Base-by-base conservation (phyloP, 2,113 vertebrate genomes). In the western clawed frog (Xenopus tropicalis) region DNA sequence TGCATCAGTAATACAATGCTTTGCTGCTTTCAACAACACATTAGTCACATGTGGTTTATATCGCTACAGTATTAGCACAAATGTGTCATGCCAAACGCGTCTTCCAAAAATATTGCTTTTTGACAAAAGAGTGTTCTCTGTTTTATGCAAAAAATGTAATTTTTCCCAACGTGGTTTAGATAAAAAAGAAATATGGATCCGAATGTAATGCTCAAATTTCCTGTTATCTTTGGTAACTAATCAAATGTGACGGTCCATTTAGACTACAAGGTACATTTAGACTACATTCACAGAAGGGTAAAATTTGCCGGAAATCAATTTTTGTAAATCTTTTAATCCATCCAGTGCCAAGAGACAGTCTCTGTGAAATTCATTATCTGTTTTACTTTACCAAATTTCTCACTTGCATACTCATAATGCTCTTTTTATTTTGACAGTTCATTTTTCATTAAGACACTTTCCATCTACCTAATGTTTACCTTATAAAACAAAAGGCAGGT, bases 301-400 rank as follows among this genome's bases (percentile, higher is more conserved):
- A 10, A 48, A 51, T 37, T 48, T n/a, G 20, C 54, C 25, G 23
- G 11, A 74, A 46, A 67, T 59, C 57, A 63, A n/a, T 21, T 44
- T 65, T 19, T 37, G 61, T 66, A 22, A 21, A 37, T 68, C 46
- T 48, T 74, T 61, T 25, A 74, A 74, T 61, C 61, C 23, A n/a
- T 68, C 25, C 12, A 29, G 54, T 74, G 72, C 66, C 65, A 75
- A 75, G 72, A 75, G 29, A 69, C 57, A 14, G 44, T 20, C 58
- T 75, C 72, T 75, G 72, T 20, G 62, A 62, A 75, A 75, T 75
- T 63, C 72, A 75, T 75, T 75, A 69, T 69, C 57, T 69, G 44
- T 54, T 75, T 75, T 75, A 61, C 57, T 69, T n/a, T 54, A 51
- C 21, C 44, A 68, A n/a, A 69, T 42, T 75, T 69, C 25, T 62